Base-by-base conservation (phyloP, 2,888 invertebrate species). In the Drosophila austrosaltans region DNA sequence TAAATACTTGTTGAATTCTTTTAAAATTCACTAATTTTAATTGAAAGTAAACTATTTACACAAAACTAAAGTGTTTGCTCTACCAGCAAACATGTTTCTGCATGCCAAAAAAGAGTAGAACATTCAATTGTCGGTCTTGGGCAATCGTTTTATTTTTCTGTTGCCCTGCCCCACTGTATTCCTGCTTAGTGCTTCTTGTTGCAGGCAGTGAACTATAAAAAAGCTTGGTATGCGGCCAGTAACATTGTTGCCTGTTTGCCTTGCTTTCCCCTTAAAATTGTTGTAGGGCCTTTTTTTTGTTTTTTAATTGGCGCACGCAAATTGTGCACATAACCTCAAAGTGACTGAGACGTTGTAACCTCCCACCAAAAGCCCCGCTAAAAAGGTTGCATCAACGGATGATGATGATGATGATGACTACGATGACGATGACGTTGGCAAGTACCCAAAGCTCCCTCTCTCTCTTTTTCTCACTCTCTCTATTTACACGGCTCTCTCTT, bases 221-320 rank as follows among this genome's bases (percentile, higher is more conserved):
- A 69, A 74, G 53, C 66, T 44, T 68, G 66, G 61, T 58, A 56
- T 72, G 76, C 44, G 69, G 44, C 69, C 58, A 58, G 54, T 69
- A 65, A 73, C 69, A 75, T 78, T 80, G 76, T 78, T 69, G 76
- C 57, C 63, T 59, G 62, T 48, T 58, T 59, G 58, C 48, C 12
- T 57, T 39, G 16, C 12, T 39, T 53, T 53, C 7, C 32, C 28
- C n/a, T 22, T n/a, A 25, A 7, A 6, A 16, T 56, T 44, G 16
- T 53, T 54, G 67, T 40, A 42, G 42, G n/a, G 22, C 59, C 40
- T 10, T 32, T 16, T 44, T 16, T 16, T 16, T 16, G 0, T 16
- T 16, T 69, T 82, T 86, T 84, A 87, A 84, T 84, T 87, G 85
- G 87, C 72, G 71, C 87, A 87, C 82, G 82, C 75, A 84, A 83